Evolutionary conservation across 1,140 invertebrate species (phyloP), one percentile per base, ranked within the genome.

Genomic region (Meloidogyne exigua): DNA sequence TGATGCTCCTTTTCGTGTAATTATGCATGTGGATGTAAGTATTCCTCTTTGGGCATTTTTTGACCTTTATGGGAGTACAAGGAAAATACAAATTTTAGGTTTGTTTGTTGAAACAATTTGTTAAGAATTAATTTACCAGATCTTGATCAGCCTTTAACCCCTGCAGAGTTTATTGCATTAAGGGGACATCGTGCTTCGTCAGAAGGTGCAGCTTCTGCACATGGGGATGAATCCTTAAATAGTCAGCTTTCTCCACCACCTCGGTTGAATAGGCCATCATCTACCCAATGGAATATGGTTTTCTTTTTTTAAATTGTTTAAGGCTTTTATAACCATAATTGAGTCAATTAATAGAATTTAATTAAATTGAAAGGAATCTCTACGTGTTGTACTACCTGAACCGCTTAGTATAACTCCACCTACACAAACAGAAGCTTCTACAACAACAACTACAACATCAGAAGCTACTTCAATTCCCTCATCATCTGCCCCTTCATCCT

Each of bases 21-120:
- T 97, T 66, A 96, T 98, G 93, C 93, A 96, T 88, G 94, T 97
- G 0, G 95, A 98, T 88, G 92, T 94, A 81, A 93, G 92, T 0
- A 88, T 94, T 18, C 91, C 92, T 82, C 88, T 98, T 0, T 98
- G 95, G 95, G 92, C 93, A 1, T 96, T 97, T 88, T 93, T 97
- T 75, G 95, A 98, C 87, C 92, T 98, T 0, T 97, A 96, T 84
- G 95, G 95, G 0, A 94, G 93, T 75, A 96, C 95, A 1, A 92
- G 93, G 84, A 92, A 92, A 81, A 92, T 98, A 42, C 78, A 62
- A 79, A 80, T 76, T 72, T 36, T 80, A 18, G 75, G 76, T 76
- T 57, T 25, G 32, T 75, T 44, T 25, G n/a, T 75, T 44, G 23
- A 23, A 42, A 32, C 1, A 42, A 32, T 72, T 72, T 26, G 23